These are phyloP conservation scores for Perca fluviatilis DNA, from an alignment of 2,113 vertebrate genomes.

Conservation along the genomic window DNA sequence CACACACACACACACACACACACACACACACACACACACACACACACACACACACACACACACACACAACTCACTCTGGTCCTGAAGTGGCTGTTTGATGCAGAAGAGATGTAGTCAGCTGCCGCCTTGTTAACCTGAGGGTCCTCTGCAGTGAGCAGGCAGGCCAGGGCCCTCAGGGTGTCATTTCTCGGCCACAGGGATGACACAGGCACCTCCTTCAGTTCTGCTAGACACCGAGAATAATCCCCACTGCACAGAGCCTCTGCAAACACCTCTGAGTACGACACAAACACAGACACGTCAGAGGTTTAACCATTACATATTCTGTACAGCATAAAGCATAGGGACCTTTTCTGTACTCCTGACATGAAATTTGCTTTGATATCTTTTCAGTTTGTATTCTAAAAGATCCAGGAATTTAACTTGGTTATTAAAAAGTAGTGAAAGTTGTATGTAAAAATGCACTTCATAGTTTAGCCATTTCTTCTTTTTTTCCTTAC, in stretches of 20 bases:
- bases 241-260: slow-evolving; percentile 84
- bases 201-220: slow-evolving; percentile 83
- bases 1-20: too few relatives aligned
- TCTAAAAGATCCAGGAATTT: background rate
- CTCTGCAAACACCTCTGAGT: slow-evolving; percentile 86
- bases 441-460: background rate
- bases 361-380: background rate
- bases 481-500: background rate
- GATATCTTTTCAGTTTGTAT: background rate
- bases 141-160: slow-evolving; percentile 88
- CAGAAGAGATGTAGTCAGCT: slow-evolving; percentile 85
- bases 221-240: slow-evolving; percentile 80
- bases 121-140: slow-evolving; percentile 86
- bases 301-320: background rate
- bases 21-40: too few relatives aligned
- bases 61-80: slow-evolving; percentile 87
- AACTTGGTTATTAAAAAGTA: background rate
- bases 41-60: too few relatives aligned
- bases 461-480: background rate
- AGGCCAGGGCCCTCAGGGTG: slow-evolving; percentile 88
- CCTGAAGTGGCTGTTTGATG: slow-evolving; percentile 88
- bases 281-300: background rate
- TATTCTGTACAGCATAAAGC: background rate
- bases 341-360: background rate
- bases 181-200: slow-evolving; percentile 86